Conservation (phyloP, 1,140 invertebrate genomes). For the Drosophila micromelanica region DNA sequence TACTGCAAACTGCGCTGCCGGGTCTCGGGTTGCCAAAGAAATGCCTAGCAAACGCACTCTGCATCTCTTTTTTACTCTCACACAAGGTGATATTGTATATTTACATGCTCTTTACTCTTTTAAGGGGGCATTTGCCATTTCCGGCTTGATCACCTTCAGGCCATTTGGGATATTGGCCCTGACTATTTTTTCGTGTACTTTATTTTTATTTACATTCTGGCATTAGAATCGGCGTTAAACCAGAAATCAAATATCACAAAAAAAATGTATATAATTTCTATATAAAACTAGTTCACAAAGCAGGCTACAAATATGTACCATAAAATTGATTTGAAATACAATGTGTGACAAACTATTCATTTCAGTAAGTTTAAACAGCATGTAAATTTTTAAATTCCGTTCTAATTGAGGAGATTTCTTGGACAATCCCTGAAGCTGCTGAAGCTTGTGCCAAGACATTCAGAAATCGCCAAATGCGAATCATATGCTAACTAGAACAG, state of each 20-base stretch:
- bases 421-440: constrained; percentile 15
- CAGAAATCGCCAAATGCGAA: constrained; percentile 23
- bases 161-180: constrained; percentile 23
- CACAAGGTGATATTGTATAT: neutral
- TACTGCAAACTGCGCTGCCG: constrained; percentile 22
- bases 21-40: constrained; percentile 23
- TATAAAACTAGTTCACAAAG: constrained; percentile 1
- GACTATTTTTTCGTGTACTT: constrained; percentile 25
- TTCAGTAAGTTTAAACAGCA: constrained; percentile 27
- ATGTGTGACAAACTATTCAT: constrained; percentile 16
- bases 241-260: neutral
- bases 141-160: constrained; percentile 40
- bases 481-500: constrained; percentile 10
- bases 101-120: constrained; percentile 1
- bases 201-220: neutral
- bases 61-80: neutral
- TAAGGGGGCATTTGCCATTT: constrained; percentile 19
- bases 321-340: constrained; percentile 3
- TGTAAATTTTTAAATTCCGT: constrained; percentile 29
- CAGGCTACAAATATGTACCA: constrained; percentile 2
- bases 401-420: constrained; percentile 26
- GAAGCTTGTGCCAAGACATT: constrained; percentile 11
- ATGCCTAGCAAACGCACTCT: constrained; percentile 12
- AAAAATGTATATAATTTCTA: neutral
- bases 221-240: constrained; percentile 9